phyloP scores from a whole-genome alignment of 2,113 vertebrate species.

The Cichladusa arquata region DNA sequence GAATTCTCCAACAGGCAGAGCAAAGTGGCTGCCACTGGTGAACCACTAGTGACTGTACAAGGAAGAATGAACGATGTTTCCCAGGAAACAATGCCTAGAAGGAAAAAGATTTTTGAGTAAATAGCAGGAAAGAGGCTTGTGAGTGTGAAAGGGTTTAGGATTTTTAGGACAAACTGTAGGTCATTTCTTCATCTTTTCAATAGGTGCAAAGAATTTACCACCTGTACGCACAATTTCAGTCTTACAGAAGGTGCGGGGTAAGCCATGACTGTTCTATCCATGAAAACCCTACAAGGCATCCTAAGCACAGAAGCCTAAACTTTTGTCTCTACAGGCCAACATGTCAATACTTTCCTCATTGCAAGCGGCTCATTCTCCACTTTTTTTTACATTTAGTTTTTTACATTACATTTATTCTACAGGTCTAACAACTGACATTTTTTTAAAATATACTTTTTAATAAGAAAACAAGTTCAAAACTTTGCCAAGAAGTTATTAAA shows the following conservation, averaged over 20 bases:
- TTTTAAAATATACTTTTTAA: not conserved
- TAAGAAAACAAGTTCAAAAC: not conserved
- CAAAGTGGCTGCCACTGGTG: not conserved
- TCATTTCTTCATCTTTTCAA: not conserved
- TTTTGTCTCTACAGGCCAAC: not conserved
- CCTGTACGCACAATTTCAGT: not conserved
- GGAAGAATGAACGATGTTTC: not conserved
- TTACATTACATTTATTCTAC: not conserved
- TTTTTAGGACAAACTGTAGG: not conserved
- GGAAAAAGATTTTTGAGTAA: not conserved
- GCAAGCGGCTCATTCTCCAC: not conserved
- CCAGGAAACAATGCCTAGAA: not conserved
- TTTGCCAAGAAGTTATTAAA: not conserved
- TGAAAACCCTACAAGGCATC: not conserved
- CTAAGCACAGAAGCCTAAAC: not conserved
- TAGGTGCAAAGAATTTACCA: not conserved
- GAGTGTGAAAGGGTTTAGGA: not conserved
- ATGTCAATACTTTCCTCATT: not conserved
- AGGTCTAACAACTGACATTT: not conserved
- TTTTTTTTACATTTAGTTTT: not conserved
- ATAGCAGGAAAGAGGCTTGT: not conserved
- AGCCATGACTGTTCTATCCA: accelerated
- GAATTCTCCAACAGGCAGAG: not conserved
- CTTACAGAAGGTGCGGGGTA: not conserved
- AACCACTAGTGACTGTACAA: not conserved